Percentiles rank a stretch among this genome's conserved stretches.
Evolutionary conservation across 2,113 vertebrate genomes (phyloP).

Genomic region (Mormyrus iriodes): DNA sequence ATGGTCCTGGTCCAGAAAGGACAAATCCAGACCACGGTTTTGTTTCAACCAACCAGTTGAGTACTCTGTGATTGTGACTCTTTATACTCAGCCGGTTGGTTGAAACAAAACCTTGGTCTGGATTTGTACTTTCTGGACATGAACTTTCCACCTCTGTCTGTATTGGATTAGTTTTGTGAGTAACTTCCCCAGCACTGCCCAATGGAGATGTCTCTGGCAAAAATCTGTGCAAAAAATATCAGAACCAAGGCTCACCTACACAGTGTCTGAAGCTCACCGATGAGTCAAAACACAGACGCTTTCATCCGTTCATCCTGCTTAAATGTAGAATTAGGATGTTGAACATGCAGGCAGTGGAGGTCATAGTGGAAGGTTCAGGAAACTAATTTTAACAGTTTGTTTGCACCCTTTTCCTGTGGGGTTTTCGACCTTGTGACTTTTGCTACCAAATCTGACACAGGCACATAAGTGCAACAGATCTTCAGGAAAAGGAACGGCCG

Average conservation of each 20-base stretch:
- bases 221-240: neutral
- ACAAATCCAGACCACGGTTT: no score
- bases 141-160: no score
- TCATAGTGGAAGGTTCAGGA: neutral
- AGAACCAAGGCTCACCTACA: neutral
- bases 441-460: neutral
- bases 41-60: no score
- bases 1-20: no score
- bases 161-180: no score
- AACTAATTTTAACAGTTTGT: neutral
- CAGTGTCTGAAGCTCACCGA: neutral
- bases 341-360: neutral
- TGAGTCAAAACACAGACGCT: neutral
- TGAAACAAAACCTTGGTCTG: no score
- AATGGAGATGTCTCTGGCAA: neutral
- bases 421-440: neutral
- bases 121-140: no score
- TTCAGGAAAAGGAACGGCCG: neutral
- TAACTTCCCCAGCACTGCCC: no score
- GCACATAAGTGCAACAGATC: neutral
- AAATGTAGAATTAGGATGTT: neutral
- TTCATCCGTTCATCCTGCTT: neutral
- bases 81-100: no score
- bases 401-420: neutral
- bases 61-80: no score